A percentile compares a stretch with the other conserved stretches of the same genome.
Evolutionary conservation across 2,888 invertebrate species (phyloP).

Genomic region (Apamea epomidion): DNA sequence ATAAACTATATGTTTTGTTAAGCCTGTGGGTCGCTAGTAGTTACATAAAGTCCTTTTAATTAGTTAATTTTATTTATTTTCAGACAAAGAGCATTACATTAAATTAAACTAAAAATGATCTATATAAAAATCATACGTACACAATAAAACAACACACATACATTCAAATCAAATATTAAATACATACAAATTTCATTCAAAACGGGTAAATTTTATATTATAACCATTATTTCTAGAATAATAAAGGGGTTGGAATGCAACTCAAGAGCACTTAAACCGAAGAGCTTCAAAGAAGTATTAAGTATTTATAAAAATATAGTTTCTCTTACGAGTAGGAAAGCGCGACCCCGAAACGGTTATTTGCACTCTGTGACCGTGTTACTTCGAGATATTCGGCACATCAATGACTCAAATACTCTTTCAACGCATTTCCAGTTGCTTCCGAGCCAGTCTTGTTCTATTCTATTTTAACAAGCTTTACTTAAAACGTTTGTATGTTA

Average conservation of each 20-base stretch:
- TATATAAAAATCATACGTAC: no score
- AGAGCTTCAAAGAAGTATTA: slow-evolving; percentile 5
- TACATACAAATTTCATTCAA: no score
- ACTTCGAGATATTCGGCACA: slow-evolving; percentile 62
- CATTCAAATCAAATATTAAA: not conserved
- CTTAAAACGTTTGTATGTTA: not conserved
- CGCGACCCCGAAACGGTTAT: slow-evolving; percentile 72
- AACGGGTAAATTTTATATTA: not conserved
- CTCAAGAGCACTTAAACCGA: not conserved
- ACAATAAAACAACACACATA: no score
- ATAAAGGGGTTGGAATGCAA: not conserved
- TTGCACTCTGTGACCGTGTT: slow-evolving; percentile 69
- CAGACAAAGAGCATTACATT: no score
- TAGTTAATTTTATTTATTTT: no score
- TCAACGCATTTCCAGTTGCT: slow-evolving; percentile 40
- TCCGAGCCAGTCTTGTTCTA: not conserved
- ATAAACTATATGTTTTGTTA: not conserved
- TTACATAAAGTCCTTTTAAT: not conserved
- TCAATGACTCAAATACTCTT: slow-evolving; percentile 60
- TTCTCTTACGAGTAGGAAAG: slow-evolving; percentile 15
- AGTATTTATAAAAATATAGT: slow-evolving; percentile 41
- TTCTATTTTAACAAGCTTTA: slow-evolving; percentile 25
- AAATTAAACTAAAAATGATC: no score
- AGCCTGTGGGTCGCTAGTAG: not conserved
- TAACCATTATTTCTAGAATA: not conserved